phyloP scores from a whole-genome alignment of 1,140 invertebrate genomes.

The Steinernema feltiae region DNA sequence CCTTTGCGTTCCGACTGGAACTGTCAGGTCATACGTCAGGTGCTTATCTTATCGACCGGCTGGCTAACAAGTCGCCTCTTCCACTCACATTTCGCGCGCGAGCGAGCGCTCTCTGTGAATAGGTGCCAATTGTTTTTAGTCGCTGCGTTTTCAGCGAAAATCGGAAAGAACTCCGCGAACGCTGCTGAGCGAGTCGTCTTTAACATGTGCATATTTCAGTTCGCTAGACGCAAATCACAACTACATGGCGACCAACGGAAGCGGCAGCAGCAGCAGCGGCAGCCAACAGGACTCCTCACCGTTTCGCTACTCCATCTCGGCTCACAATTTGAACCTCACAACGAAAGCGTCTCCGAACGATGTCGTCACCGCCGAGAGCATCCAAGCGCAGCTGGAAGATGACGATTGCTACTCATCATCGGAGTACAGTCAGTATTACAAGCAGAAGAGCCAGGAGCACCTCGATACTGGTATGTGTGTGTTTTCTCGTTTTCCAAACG shows the following conservation, averaged over 20 bases:
- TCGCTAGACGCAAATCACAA: slow-evolving; percentile 10
- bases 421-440: background rate
- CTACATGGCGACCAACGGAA: slow-evolving; percentile 4
- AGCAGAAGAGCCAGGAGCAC: slow-evolving; percentile 6
- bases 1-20: too few relatives aligned
- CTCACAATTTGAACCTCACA: background rate
- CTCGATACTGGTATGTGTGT: background rate
- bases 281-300: background rate
- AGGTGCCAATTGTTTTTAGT: background rate
- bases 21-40: too few relatives aligned
- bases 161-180: background rate
- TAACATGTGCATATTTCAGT: background rate
- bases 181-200: background rate
- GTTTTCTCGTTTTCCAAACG: background rate
- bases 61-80: background rate
- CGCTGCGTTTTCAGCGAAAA: background rate
- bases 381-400: background rate
- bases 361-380: background rate
- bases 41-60: too few relatives aligned
- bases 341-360: background rate
- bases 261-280: too few relatives aligned
- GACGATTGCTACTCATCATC: slow-evolving; percentile 1
- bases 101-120: background rate
- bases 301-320: slow-evolving; percentile 1
- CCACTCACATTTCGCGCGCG: background rate